A percentile compares a stretch with the other conserved stretches of the same genome.
phyloP scores from a whole-genome alignment of 2,888 invertebrate genomes.

The Pheosia gnoma region DNA sequence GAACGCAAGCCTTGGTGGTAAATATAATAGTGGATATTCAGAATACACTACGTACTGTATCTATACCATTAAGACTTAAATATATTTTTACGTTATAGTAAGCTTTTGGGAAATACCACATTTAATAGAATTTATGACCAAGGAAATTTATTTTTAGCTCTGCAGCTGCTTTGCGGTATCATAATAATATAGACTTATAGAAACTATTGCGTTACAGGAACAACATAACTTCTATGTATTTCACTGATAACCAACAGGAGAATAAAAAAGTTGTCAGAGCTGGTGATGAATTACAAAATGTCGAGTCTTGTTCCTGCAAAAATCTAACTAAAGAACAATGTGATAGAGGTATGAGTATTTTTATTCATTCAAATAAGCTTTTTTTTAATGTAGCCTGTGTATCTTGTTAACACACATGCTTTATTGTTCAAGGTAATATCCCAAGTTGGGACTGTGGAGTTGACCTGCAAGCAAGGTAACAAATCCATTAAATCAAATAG shows the following conservation, averaged over 20 bases:
- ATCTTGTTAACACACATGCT: not conserved
- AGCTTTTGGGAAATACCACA: not conserved
- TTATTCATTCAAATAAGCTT: not conserved
- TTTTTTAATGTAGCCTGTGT: not conserved
- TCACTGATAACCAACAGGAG: constrained; percentile 34
- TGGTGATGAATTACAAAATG: constrained; percentile 18
- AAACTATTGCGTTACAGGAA: constrained; percentile 50
- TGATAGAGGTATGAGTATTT: constrained; percentile 20
- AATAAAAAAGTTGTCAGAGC: constrained; percentile 13
- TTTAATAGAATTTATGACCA: not conserved
- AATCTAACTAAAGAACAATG: constrained; percentile 19
- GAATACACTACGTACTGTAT: not conserved
- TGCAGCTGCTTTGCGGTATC: not conserved
- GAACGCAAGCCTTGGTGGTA: constrained; percentile 73
- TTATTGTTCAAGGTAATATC: constrained; percentile 20
- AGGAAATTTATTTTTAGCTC: not conserved
- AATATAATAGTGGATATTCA: constrained; percentile 21
- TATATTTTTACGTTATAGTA: too few species aligned
- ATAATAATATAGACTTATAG: not conserved
- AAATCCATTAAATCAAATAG: constrained; percentile 4
- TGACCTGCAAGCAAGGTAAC: constrained; percentile 33
- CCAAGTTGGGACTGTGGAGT: constrained; percentile 38
- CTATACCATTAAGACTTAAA: not conserved
- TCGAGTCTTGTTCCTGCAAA: constrained; percentile 24
- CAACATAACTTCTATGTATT: constrained; percentile 60